Conservation (phyloP, 2,888 invertebrate species). For the Conistra vaccinii region DNA sequence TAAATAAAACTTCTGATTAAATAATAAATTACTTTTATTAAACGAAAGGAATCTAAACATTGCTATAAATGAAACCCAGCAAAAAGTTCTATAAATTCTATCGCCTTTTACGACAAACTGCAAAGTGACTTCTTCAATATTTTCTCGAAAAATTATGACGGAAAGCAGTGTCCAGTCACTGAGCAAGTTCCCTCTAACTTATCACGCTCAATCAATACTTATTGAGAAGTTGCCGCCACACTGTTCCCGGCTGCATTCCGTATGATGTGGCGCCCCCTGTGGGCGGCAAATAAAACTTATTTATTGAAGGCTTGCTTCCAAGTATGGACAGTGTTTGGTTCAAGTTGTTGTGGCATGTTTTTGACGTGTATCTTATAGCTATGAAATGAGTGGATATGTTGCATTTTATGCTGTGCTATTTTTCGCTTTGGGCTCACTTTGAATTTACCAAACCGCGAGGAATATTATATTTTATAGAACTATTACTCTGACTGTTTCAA, state of each 20-base stretch:
- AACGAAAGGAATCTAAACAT: not conserved
- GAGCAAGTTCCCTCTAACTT: constrained; percentile 65
- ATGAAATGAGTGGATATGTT: constrained; percentile 30
- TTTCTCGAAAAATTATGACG: constrained; percentile 59
- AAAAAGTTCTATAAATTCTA: constrained; percentile 7
- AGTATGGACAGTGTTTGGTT: constrained; percentile 40
- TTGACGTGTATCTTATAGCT: constrained; percentile 36
- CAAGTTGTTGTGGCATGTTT: constrained; percentile 29
- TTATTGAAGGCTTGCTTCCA: constrained; percentile 46
- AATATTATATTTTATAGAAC: not conserved
- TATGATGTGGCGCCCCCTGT: constrained; percentile 53
- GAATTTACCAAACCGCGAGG: not conserved
- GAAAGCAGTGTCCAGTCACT: constrained; percentile 64
- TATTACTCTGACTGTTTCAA: not conserved
- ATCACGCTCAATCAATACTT: constrained; percentile 74
- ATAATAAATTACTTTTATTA: not conserved
- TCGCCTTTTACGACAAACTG: constrained; percentile 30
- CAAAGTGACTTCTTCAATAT: constrained; percentile 52
- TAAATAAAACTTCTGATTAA: not conserved
- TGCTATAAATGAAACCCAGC: not conserved
- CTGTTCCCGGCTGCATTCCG: constrained; percentile 61
- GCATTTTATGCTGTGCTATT: constrained; percentile 14
- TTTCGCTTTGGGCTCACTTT: not conserved
- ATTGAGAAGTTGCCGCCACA: constrained; percentile 67
- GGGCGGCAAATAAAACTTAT: constrained; percentile 62